These are phyloP conservation scores for Choristoneura rosaceana DNA, from an alignment of 2,888 invertebrate genomes.

Conservation along the genomic window DNA sequence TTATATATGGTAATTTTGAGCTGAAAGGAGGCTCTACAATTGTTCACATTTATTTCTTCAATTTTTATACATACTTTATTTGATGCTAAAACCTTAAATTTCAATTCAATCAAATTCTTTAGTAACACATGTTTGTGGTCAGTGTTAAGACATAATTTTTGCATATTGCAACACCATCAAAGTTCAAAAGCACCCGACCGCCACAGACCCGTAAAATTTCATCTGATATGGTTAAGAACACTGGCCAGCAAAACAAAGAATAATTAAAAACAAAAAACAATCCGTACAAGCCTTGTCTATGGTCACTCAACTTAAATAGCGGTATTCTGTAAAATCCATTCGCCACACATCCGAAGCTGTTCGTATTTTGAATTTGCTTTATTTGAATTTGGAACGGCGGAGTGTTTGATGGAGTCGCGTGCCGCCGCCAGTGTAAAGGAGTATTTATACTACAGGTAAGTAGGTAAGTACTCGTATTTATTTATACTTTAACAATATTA, in stretches of 20 bases:
- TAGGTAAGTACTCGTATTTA: neutral
- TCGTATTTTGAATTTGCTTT: conserved; percentile 54
- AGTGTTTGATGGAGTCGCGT: conserved; percentile 68
- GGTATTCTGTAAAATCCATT: conserved; percentile 68
- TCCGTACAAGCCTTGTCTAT: conserved; percentile 56
- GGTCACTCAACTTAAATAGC: conserved; percentile 49
- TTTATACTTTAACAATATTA: neutral
- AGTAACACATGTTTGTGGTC: neutral
- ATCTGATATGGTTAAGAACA: conserved; percentile 29
- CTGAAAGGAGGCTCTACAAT: no score
- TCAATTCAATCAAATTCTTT: neutral
- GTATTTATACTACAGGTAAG: conserved; percentile 29
- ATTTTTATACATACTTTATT: no score
- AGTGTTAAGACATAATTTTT: neutral
- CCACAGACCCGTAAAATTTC: conserved; percentile 12
- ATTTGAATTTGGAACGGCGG: conserved; percentile 57
- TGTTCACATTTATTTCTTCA: no score
- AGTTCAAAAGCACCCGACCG: conserved; percentile 17
- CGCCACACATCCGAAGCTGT: conserved; percentile 52
- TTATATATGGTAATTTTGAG: no score
- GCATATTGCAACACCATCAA: conserved; percentile 20
- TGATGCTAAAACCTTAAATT: neutral
- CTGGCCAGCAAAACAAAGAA: conserved; percentile 40
- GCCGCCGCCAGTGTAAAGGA: conserved; percentile 55
- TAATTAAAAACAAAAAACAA: conserved; percentile 68